Evolutionary conservation across 2,113 vertebrate species (phyloP).

Genomic region (Bothrops jararaca): DNA sequence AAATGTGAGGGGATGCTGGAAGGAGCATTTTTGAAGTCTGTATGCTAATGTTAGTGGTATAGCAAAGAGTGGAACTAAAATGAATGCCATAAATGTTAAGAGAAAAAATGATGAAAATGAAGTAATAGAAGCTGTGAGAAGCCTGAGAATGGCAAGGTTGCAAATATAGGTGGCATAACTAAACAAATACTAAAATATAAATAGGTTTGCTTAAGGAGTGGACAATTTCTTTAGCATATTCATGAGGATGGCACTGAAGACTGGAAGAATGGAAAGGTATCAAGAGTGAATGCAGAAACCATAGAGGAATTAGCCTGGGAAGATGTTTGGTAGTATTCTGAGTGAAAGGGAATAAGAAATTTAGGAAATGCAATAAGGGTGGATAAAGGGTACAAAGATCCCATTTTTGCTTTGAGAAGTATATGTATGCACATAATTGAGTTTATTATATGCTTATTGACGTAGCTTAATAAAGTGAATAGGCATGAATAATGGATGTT

Average conservation of each 20-base stretch:
- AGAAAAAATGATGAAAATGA: not conserved
- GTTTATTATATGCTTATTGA: not conserved
- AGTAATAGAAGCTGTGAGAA: not conserved
- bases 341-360: not conserved
- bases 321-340: not conserved
- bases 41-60: not conserved
- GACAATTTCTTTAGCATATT: not conserved
- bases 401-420: not conserved
- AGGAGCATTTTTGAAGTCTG: not conserved
- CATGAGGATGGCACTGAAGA: not conserved
- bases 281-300: not conserved
- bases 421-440: not conserved
- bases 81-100: not conserved
- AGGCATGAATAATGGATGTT: not conserved
- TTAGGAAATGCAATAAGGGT: not conserved
- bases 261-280: not conserved
- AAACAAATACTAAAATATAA: not conserved
- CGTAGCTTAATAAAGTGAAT: not conserved
- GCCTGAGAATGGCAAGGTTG: not conserved
- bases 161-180: not conserved
- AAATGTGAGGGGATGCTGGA: not conserved
- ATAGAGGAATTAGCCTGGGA: not conserved
- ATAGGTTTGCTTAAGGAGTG: not conserved
- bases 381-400: not conserved
- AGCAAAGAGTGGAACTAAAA: not conserved